Base-by-base conservation (phyloP, 1,140 invertebrate genomes). In the Drosophila obscura region DNA sequence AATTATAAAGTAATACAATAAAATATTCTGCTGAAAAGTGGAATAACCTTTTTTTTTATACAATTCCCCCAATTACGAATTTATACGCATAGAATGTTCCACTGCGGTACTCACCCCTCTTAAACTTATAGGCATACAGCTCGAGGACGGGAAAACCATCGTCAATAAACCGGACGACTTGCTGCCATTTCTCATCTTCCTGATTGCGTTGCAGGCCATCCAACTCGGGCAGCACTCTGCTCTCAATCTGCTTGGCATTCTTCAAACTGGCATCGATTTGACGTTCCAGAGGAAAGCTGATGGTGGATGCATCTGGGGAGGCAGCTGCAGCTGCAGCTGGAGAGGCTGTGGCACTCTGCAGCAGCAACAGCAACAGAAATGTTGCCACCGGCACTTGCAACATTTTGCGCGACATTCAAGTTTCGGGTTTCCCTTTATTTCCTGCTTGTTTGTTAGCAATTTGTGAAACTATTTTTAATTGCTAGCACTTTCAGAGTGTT, bases 121-220 rank as follows among this genome's bases (percentile, higher is more conserved):
- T 90, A 9, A 78, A 53, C 61, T 90, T 90, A 48, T 91, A 91
- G 45, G 84, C 90, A 51, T 91, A 90, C 4, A 90, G 62, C 28
- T 91, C 90, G 68, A 91, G 69, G 52, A 91, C 90, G 19, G 90
- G 90, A 73, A 91, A 81, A 28, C 90, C 90, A 56, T 91, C 90
- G 48, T 91, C 88, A 63, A 91, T 78, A 66, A 91, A 91, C 68
- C 82, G 90, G 57, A 80, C 79, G 58, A 90, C 77, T 41, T 90
- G 90, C 52, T 89, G 87, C 87, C 87, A 91, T 73, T 91, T 91
- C 51, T 91, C 90, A 60, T 87, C 88, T 49, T 91, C 78, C 77
- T 85, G 88, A 66, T 63, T 82, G 72, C 72, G 79, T 39, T 72
- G 67, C 52, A 90, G 53, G 49, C 45, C 72, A 26, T 55, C 79